phyloP scores from a whole-genome alignment of 1,140 invertebrate genomes.

The Protaetia brevitarsis region DNA sequence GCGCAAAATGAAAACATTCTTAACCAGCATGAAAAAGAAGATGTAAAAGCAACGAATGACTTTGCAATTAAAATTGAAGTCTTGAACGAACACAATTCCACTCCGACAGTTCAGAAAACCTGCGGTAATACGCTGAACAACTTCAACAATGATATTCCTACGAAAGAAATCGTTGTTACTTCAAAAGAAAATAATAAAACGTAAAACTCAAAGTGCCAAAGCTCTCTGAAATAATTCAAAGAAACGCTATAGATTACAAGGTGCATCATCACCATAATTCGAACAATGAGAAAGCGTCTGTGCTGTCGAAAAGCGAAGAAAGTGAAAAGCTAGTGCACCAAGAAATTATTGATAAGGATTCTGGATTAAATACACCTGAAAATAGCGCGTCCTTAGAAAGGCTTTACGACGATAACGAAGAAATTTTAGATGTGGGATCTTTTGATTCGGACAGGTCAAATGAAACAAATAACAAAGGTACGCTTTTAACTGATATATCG shows the following conservation, averaged over 20 bases:
- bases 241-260: conserved; percentile 32
- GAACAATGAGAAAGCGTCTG: background rate
- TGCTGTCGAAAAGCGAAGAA: background rate
- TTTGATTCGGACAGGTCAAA: conserved; percentile 22
- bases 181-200: conserved; percentile 6
- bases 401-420: conserved; percentile 17
- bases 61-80: conserved; percentile 17
- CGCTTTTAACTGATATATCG: background rate
- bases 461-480: background rate
- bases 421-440: conserved; percentile 14
- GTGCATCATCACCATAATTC: background rate
- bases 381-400: conserved; percentile 19
- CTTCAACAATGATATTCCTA: background rate
- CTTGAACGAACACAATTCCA: conserved; percentile 6
- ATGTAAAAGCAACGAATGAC: background rate
- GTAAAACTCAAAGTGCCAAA: conserved; percentile 29
- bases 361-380: conserved; percentile 17
- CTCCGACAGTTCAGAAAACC: background rate
- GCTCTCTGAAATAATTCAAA: conserved; percentile 37
- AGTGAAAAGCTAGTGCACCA: background rate
- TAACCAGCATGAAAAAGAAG: background rate
- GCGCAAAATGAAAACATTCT: too few species aligned
- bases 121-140: background rate
- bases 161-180: conserved; percentile 7
- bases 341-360: conserved; percentile 18